Conservation (phyloP, 2,888 invertebrate species). For the Drosophila neonasuta region DNA sequence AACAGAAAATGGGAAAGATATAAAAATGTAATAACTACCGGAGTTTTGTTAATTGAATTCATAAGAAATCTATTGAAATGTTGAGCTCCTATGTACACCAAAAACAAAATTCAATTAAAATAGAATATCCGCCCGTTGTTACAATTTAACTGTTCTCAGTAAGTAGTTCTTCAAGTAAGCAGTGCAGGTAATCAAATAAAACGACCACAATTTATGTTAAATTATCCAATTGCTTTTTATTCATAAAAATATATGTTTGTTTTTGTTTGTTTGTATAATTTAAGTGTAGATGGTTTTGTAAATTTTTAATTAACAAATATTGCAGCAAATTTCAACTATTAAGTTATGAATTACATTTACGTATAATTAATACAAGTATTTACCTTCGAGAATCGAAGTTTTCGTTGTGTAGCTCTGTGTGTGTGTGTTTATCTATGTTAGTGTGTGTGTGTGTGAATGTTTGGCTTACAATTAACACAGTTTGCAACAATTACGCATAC, state of each 20-base stretch:
- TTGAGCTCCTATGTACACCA: too few species aligned
- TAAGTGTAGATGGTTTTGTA: slow-evolving; percentile 53
- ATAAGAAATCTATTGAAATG: too few species aligned
- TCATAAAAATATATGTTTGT: slow-evolving; percentile 67
- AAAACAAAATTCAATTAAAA: too few species aligned
- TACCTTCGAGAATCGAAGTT: slow-evolving; percentile 39
- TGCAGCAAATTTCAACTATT: slow-evolving; percentile 75
- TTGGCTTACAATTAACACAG: slow-evolving; percentile 57
- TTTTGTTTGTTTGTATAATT: slow-evolving; percentile 53
- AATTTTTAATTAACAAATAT: slow-evolving; percentile 73
- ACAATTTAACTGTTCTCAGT: neutral
- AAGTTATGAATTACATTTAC: slow-evolving; percentile 65
- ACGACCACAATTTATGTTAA: slow-evolving; percentile 2
- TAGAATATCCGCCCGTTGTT: too few species aligned
- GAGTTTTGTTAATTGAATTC: too few species aligned
- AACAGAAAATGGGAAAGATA: too few species aligned
- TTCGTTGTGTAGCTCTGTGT: slow-evolving; percentile 49
- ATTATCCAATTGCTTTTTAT: slow-evolving; percentile 46
- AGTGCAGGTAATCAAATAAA: neutral
- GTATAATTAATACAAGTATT: slow-evolving; percentile 55
- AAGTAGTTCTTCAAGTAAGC: neutral
- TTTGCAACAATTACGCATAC: slow-evolving; percentile 43
- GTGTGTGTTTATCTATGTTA: slow-evolving; percentile 17
- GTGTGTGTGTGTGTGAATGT: slow-evolving; percentile 32
- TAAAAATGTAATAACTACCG: too few species aligned